Conservation (phyloP, 92 coral and sea anemone species). For the Porites rus region DNA sequence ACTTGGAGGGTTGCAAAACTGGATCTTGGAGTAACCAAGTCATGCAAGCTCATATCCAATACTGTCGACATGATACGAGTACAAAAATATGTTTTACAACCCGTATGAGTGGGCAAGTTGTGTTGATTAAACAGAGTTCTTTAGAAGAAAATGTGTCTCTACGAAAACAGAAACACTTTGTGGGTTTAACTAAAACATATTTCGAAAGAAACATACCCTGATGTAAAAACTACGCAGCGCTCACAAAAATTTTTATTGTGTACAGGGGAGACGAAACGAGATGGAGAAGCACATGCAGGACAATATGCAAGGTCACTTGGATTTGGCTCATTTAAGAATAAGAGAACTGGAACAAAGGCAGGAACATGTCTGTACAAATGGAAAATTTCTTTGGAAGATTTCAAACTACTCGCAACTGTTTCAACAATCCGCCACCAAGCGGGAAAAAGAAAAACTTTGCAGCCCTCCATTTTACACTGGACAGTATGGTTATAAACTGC, state of each 20-base stretch:
- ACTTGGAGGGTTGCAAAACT: no score
- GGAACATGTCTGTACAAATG: constrained; percentile 92
- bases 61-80: no score
- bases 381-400: constrained; percentile 97
- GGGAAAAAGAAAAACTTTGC: constrained; percentile 96
- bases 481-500: constrained; percentile 95
- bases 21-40: no score
- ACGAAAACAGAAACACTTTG: no score
- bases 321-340: constrained; percentile 94
- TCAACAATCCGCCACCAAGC: constrained; percentile 95
- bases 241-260: neutral
- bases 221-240: neutral
- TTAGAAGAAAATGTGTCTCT: no score
- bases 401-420: constrained; percentile 94
- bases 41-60: no score
- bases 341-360: constrained; percentile 91
- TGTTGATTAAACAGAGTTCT: no score
- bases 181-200: no score
- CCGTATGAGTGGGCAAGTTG: no score
- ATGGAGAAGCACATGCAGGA: constrained; percentile 92
- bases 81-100: no score
- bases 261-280: constrained; percentile 86
- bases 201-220: no score
- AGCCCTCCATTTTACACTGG: constrained; percentile 99
- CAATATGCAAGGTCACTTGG: constrained; percentile 84